Base-by-base conservation (phyloP, 2,888 invertebrate species). In the Drosophila niveifrons region DNA sequence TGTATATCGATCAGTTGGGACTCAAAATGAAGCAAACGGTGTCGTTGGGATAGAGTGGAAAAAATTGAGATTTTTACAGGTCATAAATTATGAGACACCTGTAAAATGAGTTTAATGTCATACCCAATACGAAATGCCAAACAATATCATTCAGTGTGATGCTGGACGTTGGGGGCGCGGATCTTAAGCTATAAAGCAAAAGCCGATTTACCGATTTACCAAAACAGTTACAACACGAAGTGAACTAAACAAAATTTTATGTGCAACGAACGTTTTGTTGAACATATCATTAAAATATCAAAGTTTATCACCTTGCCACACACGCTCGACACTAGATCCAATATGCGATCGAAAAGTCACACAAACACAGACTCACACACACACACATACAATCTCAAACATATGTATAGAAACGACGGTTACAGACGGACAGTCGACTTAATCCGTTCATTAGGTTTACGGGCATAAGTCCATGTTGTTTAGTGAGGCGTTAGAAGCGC, bases 401-500 rank as follows among this genome's bases (percentile, higher is more conserved):
- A 41, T 8, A 41, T 41, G 8, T 29, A 29, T 31, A 31, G 34
- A 46, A 34, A 66, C 18, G 51, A 31, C 43, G 51, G 55, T 63
- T 17, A 53, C 50, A 50, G 67, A 63, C 56, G 36, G 34, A 56
- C 73, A 72, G 80, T 76, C 80, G 88, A 85, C 80, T 86, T 90
- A 90, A 90, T 90, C 90, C 90, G 90, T 89, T 88, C 89, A 90
- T 89, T 90, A 86, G 81, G 80, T 79, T 86, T 86, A 80, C 80
- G 80, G 83, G 65, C 86, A 82, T 89, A 88, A 88, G 84, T 78
- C 72, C 81, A 66, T 80, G 87, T 80, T 88, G 75, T 87, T 80
- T 78, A 82, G 82, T 78, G 80, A 83, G 80, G 81, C 83, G 87
- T 87, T 87, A 85, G 87, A 84, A 72, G 75, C 59, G 66, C 15